These are phyloP conservation scores for Xestia xanthographa DNA, from an alignment of 2,888 invertebrate genomes.

Conservation along the genomic window DNA sequence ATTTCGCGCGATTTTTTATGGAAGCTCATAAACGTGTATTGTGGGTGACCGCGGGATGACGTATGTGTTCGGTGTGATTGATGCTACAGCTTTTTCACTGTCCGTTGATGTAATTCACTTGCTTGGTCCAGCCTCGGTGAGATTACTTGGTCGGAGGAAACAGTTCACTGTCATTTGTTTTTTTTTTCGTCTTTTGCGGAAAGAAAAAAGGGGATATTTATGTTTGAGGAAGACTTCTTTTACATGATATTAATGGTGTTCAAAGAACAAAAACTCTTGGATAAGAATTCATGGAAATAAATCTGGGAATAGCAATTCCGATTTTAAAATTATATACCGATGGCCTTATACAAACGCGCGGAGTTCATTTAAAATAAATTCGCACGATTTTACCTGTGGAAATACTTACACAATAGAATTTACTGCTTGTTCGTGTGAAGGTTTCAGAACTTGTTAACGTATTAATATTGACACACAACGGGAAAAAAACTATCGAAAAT, in stretches of 20 bases:
- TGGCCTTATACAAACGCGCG: not conserved
- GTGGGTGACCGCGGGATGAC: slow-evolving; percentile 56
- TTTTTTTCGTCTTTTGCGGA: slow-evolving; percentile 1
- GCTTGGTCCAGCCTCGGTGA: slow-evolving; percentile 44
- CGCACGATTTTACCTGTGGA: not conserved
- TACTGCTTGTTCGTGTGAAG: no score
- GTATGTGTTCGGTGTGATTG: slow-evolving; percentile 57
- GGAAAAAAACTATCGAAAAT: not conserved
- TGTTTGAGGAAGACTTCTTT: not conserved
- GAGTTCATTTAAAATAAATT: not conserved
- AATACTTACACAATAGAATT: no score
- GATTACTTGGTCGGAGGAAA: slow-evolving; percentile 41
- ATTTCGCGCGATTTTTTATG: slow-evolving; percentile 59
- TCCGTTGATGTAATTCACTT: slow-evolving; percentile 53
- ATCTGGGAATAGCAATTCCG: not conserved
- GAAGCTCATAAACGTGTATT: slow-evolving; percentile 56
- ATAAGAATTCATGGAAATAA: not conserved
- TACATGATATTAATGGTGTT: not conserved
- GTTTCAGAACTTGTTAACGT: not conserved
- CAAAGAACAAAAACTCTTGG: not conserved
- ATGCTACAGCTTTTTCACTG: slow-evolving; percentile 55
- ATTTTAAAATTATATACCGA: not conserved
- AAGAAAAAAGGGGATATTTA: not conserved
- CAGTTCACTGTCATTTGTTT: slow-evolving; percentile 37
- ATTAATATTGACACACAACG: not conserved